Evolutionary conservation across 2,113 vertebrate species (phyloP), one percentile per base, ranked within the genome.

Genomic region (Zosterops pallidus): DNA sequence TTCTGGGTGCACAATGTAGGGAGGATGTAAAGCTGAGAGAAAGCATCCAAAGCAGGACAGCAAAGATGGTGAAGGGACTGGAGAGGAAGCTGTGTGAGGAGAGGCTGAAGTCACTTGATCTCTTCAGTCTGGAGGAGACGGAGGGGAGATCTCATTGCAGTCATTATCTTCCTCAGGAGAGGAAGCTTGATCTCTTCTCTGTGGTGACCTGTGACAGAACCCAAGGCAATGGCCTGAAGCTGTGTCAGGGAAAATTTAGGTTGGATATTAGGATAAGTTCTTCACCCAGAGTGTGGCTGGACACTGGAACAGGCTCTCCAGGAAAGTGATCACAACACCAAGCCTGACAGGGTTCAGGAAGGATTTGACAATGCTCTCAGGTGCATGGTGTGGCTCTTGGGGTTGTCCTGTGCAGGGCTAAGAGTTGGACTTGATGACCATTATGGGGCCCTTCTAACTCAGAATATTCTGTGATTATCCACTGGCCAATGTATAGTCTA

Each of bases 1-100:
- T 1, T 37, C 0, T 52, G 63, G 33, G 33, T 0, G 0, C 33
- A 37, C 14, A 60, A 0, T 7, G 5, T 7, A 39, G 8, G 44
- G 9, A 53, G 12, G 46, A 44, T 19, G 6, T 28, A 22, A 44
- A 77, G 37, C 14, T 52, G 55, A 33, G 39, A 37, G 83, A 60
- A 6, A 57, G 11, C 22, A 44, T 14, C 18, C 26, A 52, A 26
- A 60, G 33, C 26, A 60, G 22, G 26, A 31, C 26, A 52, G 26
- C 26, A 52, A 26, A 37, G 23, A 44, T 52, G 37, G 26, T 26
- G 46, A 59, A 60, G 37, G 22, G 33, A 22, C 1, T 1, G 33
- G 26, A 60, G 46, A 14, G 13, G 33, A 68, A 52, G 33, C 18
- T 44, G 33, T 22, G 8, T 60, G 46, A 52, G 18, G 37, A 77